A percentile compares a stretch with the other conserved stretches of the same genome.
These are phyloP conservation scores for Drosophila trapezifrons DNA, from an alignment of 1,140 invertebrate species.

Conservation along the genomic window DNA sequence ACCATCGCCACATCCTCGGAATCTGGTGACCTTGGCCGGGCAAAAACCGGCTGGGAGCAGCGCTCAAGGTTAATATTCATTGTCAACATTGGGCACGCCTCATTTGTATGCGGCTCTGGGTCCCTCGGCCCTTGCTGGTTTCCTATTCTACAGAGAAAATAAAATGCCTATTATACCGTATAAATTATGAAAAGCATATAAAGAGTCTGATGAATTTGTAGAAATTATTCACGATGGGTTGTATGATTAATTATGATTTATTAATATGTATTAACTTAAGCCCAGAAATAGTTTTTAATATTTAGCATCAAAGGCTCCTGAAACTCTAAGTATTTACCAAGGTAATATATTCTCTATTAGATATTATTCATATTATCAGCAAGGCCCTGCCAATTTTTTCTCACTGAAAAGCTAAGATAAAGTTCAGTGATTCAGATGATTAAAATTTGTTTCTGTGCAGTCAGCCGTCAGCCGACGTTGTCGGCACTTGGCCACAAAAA, in stretches of 20 bases:
- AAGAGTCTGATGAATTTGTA: no score
- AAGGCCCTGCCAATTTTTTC: neutral
- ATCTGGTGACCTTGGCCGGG: constrained; percentile 49
- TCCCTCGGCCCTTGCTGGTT: neutral
- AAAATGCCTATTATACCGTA: no score
- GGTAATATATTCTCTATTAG: no score
- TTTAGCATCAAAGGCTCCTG: no score
- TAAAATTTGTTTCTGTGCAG: constrained; percentile 4
- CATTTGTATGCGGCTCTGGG: constrained; percentile 68
- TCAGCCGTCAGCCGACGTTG: constrained; percentile 3
- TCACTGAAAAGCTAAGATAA: neutral
- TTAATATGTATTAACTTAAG: no score
- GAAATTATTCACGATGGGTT: no score
- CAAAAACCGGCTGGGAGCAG: constrained; percentile 26
- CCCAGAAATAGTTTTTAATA: no score
- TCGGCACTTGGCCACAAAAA: constrained; percentile 58
- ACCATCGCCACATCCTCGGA: constrained; percentile 31
- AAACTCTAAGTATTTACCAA: neutral
- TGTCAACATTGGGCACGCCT: constrained; percentile 74
- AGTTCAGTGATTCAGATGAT: neutral
- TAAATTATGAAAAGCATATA: no score
- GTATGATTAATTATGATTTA: no score
- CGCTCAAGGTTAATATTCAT: constrained; percentile 77
- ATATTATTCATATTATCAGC: no score
- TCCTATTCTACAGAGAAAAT: constrained; percentile 2